Evolutionary conservation across 2,888 invertebrate genomes (phyloP), one percentile per base, ranked within the genome.

Genomic region (Tetragonisca angustula): DNA sequence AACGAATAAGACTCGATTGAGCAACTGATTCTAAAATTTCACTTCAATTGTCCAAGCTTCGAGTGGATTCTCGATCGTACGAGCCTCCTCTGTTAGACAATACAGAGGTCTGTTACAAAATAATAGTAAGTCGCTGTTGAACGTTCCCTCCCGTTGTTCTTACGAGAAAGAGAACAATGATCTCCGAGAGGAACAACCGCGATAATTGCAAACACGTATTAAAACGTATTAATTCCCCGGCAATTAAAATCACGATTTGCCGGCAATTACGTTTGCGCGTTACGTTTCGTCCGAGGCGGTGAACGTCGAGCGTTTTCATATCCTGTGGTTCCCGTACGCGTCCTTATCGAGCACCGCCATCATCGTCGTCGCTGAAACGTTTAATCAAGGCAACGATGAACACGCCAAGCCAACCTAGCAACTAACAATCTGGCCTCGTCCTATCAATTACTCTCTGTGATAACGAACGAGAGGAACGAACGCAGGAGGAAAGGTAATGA

Each of bases 301-400:
- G 19, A 27, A 73, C 15, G 61, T 24, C 52, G n/a, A 50, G 32
- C 50, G 62, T 62, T 50, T 50, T 50, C 49, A 50, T 59, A 59
- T 59, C 32, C 59, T 62, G 50, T 32, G 61, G 21, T 62, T 73
- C 64, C 73, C 62, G 73, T 50, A 32, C 32, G 73, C 52, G 64
- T n/a, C 6, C 61, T 52, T 52, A 54, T 69, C 43, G 21, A 5
- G 11, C 17, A 50, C 52, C 36, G 27, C 19, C 54, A 50, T 64
- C 67, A 52, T 36, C 24, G 24, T 15, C 52, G 36, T 24, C 32
- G 49, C 27, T 56, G 75, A 49, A 76, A 75, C 75, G 56, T 76
- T 76, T 68, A 74, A 76, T 76, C 68, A 68, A 75, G 9, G 15
- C n/a, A 36, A 15, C 19, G 21, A 43, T 11, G 43, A 61, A 36